These are phyloP conservation scores for Agrilus mali DNA, from an alignment of 2,888 invertebrate genomes.

Conservation along the genomic window DNA sequence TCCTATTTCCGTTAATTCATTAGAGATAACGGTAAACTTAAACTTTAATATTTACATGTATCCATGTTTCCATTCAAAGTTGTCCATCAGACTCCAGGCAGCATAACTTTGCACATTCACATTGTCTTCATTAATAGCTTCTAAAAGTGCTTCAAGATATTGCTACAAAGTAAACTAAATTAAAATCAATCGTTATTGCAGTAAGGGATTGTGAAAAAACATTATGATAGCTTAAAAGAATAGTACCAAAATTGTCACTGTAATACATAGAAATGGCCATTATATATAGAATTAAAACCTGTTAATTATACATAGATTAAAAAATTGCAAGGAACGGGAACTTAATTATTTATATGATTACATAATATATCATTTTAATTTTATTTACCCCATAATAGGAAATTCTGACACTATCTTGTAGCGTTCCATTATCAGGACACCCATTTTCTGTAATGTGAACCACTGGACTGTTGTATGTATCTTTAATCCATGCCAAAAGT, in stretches of 20 bases:
- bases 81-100: conserved; percentile 50
- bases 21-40: too few relatives aligned
- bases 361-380: neutral
- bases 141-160: conserved; percentile 17
- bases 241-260: too few relatives aligned
- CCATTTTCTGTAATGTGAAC: conserved; percentile 48
- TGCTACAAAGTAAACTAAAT: conserved; percentile 11
- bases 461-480: conserved; percentile 34
- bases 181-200: too few relatives aligned
- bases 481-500: conserved; percentile 35
- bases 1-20: too few relatives aligned
- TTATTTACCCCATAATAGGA: conserved; percentile 20
- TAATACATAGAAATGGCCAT: too few relatives aligned
- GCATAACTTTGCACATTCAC: conserved; percentile 41
- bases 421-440: conserved; percentile 35
- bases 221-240: too few relatives aligned
- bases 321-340: too few relatives aligned
- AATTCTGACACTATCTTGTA: conserved; percentile 37
- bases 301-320: too few relatives aligned
- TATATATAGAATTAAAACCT: too few relatives aligned
- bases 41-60: conserved; percentile 33
- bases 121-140: conserved; percentile 28
- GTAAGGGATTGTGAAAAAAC: too few relatives aligned
- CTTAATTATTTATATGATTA: too few relatives aligned
- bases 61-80: conserved; percentile 46